Percentiles rank a stretch among this genome's conserved stretches.
phyloP scores from a whole-genome alignment of 2,888 invertebrate genomes.

The Lysandra bellargus region DNA sequence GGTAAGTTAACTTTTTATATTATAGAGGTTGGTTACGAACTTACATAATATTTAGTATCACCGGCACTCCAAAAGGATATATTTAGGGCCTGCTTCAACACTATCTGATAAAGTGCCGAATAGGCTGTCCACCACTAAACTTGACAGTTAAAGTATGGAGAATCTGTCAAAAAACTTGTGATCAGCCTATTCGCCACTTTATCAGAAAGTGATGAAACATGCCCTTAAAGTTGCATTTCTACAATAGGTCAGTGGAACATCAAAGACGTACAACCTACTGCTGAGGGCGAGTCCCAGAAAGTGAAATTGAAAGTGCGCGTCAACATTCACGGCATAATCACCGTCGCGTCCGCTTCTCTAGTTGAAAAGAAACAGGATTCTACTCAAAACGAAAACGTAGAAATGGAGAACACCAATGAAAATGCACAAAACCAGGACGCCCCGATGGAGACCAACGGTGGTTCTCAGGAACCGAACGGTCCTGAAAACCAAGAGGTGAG shows the following conservation, averaged over 20 bases:
- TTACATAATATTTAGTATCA: neutral
- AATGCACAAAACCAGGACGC: conserved; percentile 67
- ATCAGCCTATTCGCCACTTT: no score
- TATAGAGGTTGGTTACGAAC: neutral
- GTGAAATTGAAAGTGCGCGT: conserved; percentile 97
- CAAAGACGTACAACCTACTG: conserved; percentile 90
- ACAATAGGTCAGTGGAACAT: conserved; percentile 86
- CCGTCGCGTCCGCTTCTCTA: conserved; percentile 91
- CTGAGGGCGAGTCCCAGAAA: conserved; percentile 95
- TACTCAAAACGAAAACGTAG: conserved; percentile 64
- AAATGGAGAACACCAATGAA: conserved; percentile 72
- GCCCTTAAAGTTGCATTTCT: conserved; percentile 10
- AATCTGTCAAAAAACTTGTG: no score
- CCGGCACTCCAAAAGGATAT: neutral
- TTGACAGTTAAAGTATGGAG: no score
- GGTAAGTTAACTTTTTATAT: conserved; percentile 77
- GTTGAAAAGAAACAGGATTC: conserved; percentile 86
- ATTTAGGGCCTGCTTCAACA: neutral
- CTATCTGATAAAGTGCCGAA: no score
- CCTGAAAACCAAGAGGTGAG: conserved; percentile 77
- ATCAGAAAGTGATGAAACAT: no score
- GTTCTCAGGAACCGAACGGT: conserved; percentile 68
- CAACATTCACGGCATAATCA: conserved; percentile 95
- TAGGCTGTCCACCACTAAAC: no score
- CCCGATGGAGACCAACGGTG: conserved; percentile 76